Evolutionary conservation across 2,113 vertebrate species (phyloP).

Genomic region (Chloropsis hardwickii): DNA sequence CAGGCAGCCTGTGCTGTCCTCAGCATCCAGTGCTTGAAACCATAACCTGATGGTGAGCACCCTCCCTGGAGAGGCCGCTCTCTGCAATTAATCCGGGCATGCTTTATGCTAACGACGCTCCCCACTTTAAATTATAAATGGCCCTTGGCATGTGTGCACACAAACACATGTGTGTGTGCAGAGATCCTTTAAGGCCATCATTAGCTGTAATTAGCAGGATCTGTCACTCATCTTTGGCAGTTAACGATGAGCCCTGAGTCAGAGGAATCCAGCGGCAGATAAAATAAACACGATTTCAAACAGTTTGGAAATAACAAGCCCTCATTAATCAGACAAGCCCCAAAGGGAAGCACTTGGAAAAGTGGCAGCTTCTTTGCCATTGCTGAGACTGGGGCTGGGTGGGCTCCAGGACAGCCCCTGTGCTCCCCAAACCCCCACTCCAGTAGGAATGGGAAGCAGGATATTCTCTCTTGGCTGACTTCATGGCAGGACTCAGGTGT

Average conservation of each 20-base stretch:
- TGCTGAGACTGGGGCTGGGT: background rate
- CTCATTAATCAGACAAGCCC: conserved; percentile 60
- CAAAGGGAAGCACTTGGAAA: conserved; percentile 6
- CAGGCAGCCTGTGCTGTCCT: background rate
- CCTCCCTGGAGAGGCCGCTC: background rate
- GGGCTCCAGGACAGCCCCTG: background rate
- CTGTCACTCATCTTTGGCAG: conserved; percentile 69
- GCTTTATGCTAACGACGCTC: conserved; percentile 46
- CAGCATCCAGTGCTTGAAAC: background rate
- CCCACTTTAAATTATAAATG: conserved; percentile 70
- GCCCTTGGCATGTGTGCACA: conserved; percentile 58
- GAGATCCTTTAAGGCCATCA: conserved; percentile 67
- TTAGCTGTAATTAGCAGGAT: conserved; percentile 68
- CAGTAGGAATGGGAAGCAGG: background rate
- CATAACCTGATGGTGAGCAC: background rate
- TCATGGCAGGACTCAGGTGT: background rate
- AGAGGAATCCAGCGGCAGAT: conserved; percentile 50
- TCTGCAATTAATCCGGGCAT: conserved; percentile 34
- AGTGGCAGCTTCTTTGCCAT: background rate
- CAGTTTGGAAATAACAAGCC: conserved; percentile 64
- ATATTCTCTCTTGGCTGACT: background rate
- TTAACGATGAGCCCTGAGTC: conserved; percentile 60
- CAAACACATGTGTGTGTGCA: conserved; percentile 6
- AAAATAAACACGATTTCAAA: conserved; percentile 69
- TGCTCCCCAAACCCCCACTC: background rate